phyloP scores from a whole-genome alignment of 2,113 vertebrate genomes.

The Alligator sinensis region DNA sequence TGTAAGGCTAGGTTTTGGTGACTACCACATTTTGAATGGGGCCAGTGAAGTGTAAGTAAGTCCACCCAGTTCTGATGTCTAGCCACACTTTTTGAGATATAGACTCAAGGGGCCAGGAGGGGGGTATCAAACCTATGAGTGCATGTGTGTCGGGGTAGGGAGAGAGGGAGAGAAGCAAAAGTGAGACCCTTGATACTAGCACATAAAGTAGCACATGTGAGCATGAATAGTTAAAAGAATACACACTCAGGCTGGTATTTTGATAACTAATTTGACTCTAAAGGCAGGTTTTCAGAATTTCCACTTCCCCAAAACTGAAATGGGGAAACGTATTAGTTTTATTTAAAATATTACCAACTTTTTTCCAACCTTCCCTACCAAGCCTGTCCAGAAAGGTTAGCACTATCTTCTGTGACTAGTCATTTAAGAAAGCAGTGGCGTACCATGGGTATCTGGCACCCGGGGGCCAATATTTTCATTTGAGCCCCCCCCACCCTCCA shows the following conservation, averaged over 20 bases:
- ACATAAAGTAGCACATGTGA: not conserved
- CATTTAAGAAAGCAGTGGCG: not conserved
- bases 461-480: no score
- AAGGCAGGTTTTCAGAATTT: not conserved
- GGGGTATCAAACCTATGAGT: not conserved
- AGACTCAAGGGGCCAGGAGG: not conserved
- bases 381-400: not conserved
- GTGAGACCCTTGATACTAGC: not conserved
- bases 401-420: not conserved
- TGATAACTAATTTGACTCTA: not conserved
- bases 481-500: no score
- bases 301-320: not conserved
- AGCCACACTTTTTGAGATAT: not conserved
- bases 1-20: not conserved
- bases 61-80: not conserved
- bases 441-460: no score
- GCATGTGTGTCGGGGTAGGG: not conserved
- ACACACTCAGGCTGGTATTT: not conserved
- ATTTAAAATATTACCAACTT: not conserved
- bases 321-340: not conserved
- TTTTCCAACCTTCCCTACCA: not conserved
- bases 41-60: not conserved
- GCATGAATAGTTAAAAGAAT: not conserved
- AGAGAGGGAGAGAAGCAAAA: not conserved
- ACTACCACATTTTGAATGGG: not conserved